phyloP scores from a whole-genome alignment of 2,113 vertebrate species.

The Paedocypris sp. region DNA sequence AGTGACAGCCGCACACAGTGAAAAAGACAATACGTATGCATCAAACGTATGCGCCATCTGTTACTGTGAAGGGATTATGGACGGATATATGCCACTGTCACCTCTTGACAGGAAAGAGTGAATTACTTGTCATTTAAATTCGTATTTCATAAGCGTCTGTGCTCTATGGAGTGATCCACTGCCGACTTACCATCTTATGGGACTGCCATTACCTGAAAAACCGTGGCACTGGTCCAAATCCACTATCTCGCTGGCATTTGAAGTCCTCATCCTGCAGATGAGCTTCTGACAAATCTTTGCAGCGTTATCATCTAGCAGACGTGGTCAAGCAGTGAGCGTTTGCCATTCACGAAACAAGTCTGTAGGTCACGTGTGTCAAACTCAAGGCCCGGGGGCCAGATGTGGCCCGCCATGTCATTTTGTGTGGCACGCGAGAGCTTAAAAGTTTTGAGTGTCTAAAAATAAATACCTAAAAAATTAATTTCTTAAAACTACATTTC shows the following conservation, averaged over 20 bases:
- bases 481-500: no score
- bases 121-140: conserved; percentile 2
- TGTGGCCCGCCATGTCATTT: no score
- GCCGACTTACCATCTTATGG: background rate
- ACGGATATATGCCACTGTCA: conserved; percentile 16
- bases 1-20: background rate
- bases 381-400: no score
- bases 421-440: no score
- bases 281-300: no score
- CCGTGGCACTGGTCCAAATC: background rate
- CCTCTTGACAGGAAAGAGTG: background rate
- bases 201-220: background rate
- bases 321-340: no score
- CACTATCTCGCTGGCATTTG: background rate
- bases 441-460: no score
- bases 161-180: background rate
- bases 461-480: no score
- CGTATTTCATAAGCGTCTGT: background rate
- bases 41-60: background rate
- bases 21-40: background rate
- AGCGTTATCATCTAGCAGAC: no score
- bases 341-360: no score
- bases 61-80: background rate
- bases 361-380: no score
- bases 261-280: no score